Percentiles rank a stretch among this genome's conserved stretches.
phyloP scores from a whole-genome alignment of 2,113 vertebrate genomes.

The Sturnira hondurensis region DNA sequence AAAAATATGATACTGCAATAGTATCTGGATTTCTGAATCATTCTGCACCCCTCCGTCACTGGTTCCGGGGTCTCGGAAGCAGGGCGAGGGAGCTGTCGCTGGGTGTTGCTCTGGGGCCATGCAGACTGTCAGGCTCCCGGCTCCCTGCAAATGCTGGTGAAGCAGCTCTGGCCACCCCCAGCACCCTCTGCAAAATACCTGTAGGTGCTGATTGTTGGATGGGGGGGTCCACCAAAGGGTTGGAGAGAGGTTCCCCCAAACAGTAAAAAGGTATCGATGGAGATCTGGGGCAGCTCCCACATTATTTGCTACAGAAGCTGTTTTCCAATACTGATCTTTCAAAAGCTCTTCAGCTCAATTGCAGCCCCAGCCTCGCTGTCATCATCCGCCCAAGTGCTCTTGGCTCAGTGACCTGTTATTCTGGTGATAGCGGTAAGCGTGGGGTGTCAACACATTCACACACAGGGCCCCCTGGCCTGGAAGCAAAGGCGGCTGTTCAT shows the following conservation, averaged over 20 bases:
- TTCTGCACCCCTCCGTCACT: background rate
- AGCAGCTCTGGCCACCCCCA: background rate
- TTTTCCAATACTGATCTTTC: background rate
- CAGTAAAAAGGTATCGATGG: background rate
- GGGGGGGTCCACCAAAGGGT: background rate
- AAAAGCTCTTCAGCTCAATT: background rate
- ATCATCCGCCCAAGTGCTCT: background rate
- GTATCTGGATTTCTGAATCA: background rate
- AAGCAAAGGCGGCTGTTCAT: background rate
- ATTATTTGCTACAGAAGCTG: background rate
- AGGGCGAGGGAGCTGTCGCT: background rate
- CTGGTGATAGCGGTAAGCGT: accelerated
- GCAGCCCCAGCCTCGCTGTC: accelerated
- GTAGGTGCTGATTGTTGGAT: background rate
- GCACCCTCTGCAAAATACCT: background rate
- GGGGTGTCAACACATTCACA: background rate
- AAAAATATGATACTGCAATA: background rate
- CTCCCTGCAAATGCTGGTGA: background rate
- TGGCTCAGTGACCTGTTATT: background rate
- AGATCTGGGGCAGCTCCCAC: background rate
- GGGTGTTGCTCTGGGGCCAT: accelerated
- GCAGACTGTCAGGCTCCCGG: background rate
- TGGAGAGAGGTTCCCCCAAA: background rate
- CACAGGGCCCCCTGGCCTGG: background rate
- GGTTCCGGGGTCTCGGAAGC: background rate